Percentiles rank a stretch among this genome's conserved stretches.
phyloP scores from a whole-genome alignment of 2,888 invertebrate genomes.

The Napeogenes inachia region DNA sequence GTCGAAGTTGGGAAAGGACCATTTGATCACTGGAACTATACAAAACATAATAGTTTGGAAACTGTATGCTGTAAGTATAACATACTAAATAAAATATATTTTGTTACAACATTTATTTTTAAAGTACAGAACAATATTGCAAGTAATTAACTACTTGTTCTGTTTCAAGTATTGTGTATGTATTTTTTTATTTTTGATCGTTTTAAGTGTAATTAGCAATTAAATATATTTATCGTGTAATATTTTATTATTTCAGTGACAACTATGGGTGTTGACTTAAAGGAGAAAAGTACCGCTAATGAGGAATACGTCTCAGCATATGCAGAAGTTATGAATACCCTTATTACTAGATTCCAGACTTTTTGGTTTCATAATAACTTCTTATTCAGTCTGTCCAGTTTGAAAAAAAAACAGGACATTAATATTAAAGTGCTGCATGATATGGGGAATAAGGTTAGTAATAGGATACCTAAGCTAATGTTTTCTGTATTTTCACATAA shows the following conservation, averaged over 20 bases:
- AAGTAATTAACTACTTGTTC: too few relatives aligned
- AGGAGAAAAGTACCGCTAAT: conserved; percentile 48
- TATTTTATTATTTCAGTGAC: conserved; percentile 44
- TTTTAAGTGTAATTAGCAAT: too few relatives aligned
- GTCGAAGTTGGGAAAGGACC: conserved; percentile 31
- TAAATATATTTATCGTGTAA: too few relatives aligned
- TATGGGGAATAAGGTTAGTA: conserved; percentile 52
- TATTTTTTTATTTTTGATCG: too few relatives aligned
- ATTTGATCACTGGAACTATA: conserved; percentile 56
- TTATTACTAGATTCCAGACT: conserved; percentile 57
- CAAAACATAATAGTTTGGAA: conserved; percentile 52
- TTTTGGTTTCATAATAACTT: conserved; percentile 52
- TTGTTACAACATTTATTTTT: too few relatives aligned
- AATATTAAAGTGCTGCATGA: conserved; percentile 53
- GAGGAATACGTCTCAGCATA: conserved; percentile 53
- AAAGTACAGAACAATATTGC: too few relatives aligned
- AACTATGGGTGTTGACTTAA: conserved; percentile 55
- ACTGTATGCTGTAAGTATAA: conserved; percentile 30
- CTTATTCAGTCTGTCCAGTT: conserved; percentile 46
- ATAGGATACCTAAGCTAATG: background rate
- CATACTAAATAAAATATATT: too few relatives aligned
- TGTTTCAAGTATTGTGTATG: too few relatives aligned
- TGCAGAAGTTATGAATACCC: conserved; percentile 49
- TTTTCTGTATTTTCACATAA: background rate
- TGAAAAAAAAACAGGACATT: conserved; percentile 52